Base-by-base conservation (phyloP, 64 coral and sea anemone species). In the Cladopsammia gracilis region DNA sequence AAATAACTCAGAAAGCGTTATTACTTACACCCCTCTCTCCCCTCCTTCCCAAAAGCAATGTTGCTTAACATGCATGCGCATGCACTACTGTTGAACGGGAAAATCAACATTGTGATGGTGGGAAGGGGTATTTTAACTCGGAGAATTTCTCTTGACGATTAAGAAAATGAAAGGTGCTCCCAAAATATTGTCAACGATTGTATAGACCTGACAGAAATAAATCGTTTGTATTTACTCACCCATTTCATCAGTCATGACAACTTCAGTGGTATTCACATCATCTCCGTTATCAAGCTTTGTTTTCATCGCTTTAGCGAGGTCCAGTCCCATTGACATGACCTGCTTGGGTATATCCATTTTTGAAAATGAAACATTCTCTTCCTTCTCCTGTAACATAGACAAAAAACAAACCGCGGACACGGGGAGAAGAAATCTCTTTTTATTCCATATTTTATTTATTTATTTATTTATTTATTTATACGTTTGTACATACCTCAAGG, bases 321-420 rank as follows among this genome's bases (percentile, higher is more conserved):
- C 10, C 45, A 50, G 8, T 83, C 80, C 80, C 34, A 65, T 2
- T 5, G 7, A 12, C 20, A 83, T 48, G 44, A 45, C 44, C 10
- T 67, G 12, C 24, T 66, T 23, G 19, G 80, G 80, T 1, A 83
- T 23, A 50, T 83, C 59, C 61, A 67, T 65, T 9, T 43, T 67
- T 24, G 80, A 49, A 44, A 83, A 67, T 24, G 80, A 83, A 3
- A 83, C 62, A 66, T 83, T 83, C n/a, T 22, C 61, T 65, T 60
- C 18, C 9, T 43, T 83, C 10, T 67, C 43, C 80, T 75, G 72
- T 50, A 12, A 75, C 48, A 50, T n/a, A 20, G 47, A 49, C 14
- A 5, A 75, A 49, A 48, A 3, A 16, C 10, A 26, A 3, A 19
- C 6, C 16, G 44, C 53, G 6, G 53, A 12, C 53, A 56, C 7